These are phyloP conservation scores for Chironomus tepperi DNA, from an alignment of 1,140 invertebrate genomes.

Conservation along the genomic window DNA sequence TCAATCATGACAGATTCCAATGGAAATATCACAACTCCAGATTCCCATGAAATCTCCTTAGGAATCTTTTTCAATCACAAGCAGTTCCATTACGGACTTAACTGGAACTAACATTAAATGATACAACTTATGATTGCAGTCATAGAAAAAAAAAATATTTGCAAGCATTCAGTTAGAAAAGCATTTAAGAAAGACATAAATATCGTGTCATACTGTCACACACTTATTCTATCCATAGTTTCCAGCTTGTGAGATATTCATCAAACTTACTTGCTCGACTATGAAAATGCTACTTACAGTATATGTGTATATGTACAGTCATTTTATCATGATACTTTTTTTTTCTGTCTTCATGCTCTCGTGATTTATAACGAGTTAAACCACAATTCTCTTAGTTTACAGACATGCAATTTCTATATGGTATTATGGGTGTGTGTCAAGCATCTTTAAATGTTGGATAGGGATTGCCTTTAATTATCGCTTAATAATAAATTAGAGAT, in stretches of 20 bases:
- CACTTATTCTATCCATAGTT: not conserved
- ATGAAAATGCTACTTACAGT: not conserved
- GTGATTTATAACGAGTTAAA: not conserved
- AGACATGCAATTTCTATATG: too few relatives aligned
- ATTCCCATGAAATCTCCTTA: too few relatives aligned
- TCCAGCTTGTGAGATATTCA: constrained; percentile 16
- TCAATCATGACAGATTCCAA: too few relatives aligned
- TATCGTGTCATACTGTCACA: constrained; percentile 9
- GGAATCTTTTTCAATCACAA: too few relatives aligned
- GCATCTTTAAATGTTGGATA: too few relatives aligned
- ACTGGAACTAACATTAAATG: not conserved
- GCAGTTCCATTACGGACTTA: too few relatives aligned
- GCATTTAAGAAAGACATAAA: constrained; percentile 12
- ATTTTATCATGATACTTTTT: not conserved
- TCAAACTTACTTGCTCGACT: constrained; percentile 17
- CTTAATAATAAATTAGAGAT: too few relatives aligned
- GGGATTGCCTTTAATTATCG: too few relatives aligned
- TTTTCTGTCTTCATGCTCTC: not conserved
- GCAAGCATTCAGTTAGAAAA: not conserved
- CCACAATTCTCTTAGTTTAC: too few relatives aligned
- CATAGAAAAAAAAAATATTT: not conserved
- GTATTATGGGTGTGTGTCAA: too few relatives aligned
- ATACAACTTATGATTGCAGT: not conserved
- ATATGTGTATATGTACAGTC: too few relatives aligned
- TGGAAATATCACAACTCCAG: too few relatives aligned